These are phyloP conservation scores for Menura novaehollandiae DNA, from an alignment of 2,113 vertebrate species.

Conservation along the genomic window DNA sequence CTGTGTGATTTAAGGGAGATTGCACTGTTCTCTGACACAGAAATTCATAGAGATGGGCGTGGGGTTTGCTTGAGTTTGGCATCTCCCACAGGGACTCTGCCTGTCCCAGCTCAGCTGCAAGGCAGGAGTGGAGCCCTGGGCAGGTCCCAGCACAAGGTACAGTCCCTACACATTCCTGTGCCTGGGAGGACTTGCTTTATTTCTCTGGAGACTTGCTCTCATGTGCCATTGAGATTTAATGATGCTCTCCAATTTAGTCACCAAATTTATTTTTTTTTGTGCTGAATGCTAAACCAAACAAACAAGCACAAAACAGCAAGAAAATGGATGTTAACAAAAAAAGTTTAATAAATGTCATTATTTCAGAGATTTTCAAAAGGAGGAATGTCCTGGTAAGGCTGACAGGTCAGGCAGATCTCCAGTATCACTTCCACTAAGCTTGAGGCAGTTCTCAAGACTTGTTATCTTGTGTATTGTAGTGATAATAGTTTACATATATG, in stretches of 20 bases:
- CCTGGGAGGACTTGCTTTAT: not conserved
- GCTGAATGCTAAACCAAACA: not conserved
- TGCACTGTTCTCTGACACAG: not conserved
- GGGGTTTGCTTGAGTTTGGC: not conserved
- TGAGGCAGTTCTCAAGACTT: not conserved
- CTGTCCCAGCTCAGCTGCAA: accelerated
- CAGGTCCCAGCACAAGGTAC: not conserved
- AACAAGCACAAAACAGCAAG: not conserved
- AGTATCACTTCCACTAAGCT: not conserved
- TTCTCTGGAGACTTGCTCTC: not conserved
- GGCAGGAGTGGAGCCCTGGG: not conserved
- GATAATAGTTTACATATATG: not conserved
- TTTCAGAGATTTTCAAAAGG: not conserved
- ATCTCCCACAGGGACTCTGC: not conserved
- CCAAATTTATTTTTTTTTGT: not conserved
- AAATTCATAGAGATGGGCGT: not conserved
- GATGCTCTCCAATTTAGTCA: not conserved
- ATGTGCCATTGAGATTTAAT: not conserved
- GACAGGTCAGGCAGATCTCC: not conserved
- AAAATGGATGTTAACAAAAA: not conserved
- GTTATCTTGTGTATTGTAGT: not conserved
- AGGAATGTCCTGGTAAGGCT: not conserved
- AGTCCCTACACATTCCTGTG: accelerated
- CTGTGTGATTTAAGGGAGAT: not conserved
- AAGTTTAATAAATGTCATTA: not conserved